phyloP scores from a whole-genome alignment of 2,797 vertebrate genomes.

The Eulemur mongoz region DNA sequence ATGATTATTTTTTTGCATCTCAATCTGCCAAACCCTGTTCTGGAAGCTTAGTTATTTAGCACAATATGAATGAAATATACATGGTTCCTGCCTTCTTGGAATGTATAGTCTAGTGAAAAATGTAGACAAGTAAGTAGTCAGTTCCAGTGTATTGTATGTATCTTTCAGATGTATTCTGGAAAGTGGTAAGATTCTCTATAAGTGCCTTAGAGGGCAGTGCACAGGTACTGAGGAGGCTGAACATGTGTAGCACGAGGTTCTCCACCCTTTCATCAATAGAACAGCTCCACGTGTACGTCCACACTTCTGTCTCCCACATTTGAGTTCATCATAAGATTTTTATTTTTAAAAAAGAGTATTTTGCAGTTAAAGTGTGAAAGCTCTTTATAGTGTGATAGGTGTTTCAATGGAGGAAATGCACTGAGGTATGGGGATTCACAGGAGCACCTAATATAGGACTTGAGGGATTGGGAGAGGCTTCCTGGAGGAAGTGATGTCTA shows the following conservation, averaged over 20 bases:
- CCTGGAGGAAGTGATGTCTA: neutral
- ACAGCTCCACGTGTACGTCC: neutral
- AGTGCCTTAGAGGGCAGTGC: neutral
- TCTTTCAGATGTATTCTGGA: neutral
- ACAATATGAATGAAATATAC: neutral
- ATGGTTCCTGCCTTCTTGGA: neutral
- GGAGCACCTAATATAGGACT: neutral
- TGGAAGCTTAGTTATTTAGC: neutral
- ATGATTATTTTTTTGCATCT: neutral
- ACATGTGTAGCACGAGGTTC: accelerated
- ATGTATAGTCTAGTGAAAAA: neutral
- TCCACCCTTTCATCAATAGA: neutral
- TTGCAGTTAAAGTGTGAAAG: neutral
- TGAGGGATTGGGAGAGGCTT: neutral
- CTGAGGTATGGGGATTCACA: neutral
- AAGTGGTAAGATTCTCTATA: neutral
- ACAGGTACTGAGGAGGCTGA: accelerated
- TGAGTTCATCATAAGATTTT: neutral
- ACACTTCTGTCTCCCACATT: neutral
- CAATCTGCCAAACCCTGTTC: neutral
- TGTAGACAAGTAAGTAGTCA: neutral
- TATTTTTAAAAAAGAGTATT: neutral
- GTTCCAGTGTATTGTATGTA: neutral
- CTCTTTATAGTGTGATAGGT: neutral
- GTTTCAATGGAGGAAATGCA: neutral